A percentile compares a stretch with the other conserved stretches of the same genome.
These are phyloP conservation scores for Phengaris alcon DNA, from an alignment of 2,888 invertebrate species.

Conservation along the genomic window DNA sequence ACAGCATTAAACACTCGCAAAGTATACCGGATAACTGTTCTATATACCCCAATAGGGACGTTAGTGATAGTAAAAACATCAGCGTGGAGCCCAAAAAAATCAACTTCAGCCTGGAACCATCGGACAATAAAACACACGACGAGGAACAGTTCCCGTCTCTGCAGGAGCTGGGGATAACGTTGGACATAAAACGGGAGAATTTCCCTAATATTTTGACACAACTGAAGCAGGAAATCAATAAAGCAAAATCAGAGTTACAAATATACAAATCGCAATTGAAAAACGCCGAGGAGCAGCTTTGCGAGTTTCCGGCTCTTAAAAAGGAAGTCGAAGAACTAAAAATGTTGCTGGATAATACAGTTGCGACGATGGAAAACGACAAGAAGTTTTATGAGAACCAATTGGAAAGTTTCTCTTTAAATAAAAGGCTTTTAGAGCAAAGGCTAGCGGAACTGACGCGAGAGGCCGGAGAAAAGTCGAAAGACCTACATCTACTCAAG, in stretches of 20 bases:
- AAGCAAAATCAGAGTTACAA: constrained; percentile 75
- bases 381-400: constrained; percentile 79
- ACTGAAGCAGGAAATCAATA: constrained; percentile 76
- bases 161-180: constrained; percentile 71
- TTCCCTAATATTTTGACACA: constrained; percentile 70
- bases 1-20: constrained; percentile 52
- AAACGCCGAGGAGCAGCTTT: constrained; percentile 75
- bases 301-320: constrained; percentile 73
- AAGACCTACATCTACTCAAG: constrained; percentile 74
- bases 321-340: constrained; percentile 73
- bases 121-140: constrained; percentile 59
- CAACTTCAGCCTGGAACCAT: constrained; percentile 64
- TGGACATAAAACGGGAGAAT: constrained; percentile 68
- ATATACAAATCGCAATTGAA: constrained; percentile 75
- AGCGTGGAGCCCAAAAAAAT: constrained; percentile 72
- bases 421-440: constrained; percentile 75
- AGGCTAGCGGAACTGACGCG: constrained; percentile 79
- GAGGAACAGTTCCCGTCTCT: constrained; percentile 74
- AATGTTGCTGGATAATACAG: constrained; percentile 67
- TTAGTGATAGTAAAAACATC: constrained; percentile 58
- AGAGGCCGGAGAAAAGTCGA: constrained; percentile 74
- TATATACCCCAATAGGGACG: constrained; percentile 70
- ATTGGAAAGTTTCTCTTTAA: constrained; percentile 72
- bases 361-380: constrained; percentile 75
- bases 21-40: constrained; percentile 71